Conservation (phyloP, 2,888 invertebrate genomes). For the Spicauda simplicius region DNA sequence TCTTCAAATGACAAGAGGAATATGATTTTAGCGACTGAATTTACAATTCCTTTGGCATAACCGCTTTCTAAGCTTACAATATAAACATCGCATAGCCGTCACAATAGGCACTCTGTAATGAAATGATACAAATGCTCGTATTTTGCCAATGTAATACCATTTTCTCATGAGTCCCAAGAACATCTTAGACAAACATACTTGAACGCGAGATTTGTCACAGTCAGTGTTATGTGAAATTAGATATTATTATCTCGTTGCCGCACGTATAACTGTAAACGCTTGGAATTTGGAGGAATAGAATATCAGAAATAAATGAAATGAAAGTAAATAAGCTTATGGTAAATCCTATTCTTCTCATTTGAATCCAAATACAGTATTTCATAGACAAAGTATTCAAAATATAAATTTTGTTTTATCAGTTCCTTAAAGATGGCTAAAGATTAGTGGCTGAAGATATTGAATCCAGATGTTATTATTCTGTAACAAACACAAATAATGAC, state of each 20-base stretch:
- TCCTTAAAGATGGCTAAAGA: too few relatives aligned
- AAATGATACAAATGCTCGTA: neutral
- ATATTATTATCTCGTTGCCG: neutral
- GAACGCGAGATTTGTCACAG: neutral
- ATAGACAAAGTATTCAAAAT: too few relatives aligned
- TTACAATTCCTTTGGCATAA: neutral
- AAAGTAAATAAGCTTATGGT: too few relatives aligned
- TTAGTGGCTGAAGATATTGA: too few relatives aligned
- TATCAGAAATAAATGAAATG: too few relatives aligned
- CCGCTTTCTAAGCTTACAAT: neutral
- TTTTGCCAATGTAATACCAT: neutral
- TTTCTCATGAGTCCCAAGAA: conserved; percentile 6
- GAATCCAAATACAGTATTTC: too few relatives aligned
- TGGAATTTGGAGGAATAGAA: neutral
- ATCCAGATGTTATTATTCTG: too few relatives aligned
- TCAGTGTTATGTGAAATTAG: neutral
- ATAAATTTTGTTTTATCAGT: too few relatives aligned
- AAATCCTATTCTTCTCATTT: too few relatives aligned
- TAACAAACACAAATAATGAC: too few relatives aligned
- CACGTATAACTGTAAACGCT: neutral
- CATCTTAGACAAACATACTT: conserved; percentile 3
- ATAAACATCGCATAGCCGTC: neutral
- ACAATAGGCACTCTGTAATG: neutral
- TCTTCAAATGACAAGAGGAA: too few relatives aligned
- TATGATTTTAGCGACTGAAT: neutral